Percentiles rank a stretch among this genome's conserved stretches.
Conservation (phyloP, 2,797 vertebrate genomes). For the Helicolenus hilgendorfi region DNA sequence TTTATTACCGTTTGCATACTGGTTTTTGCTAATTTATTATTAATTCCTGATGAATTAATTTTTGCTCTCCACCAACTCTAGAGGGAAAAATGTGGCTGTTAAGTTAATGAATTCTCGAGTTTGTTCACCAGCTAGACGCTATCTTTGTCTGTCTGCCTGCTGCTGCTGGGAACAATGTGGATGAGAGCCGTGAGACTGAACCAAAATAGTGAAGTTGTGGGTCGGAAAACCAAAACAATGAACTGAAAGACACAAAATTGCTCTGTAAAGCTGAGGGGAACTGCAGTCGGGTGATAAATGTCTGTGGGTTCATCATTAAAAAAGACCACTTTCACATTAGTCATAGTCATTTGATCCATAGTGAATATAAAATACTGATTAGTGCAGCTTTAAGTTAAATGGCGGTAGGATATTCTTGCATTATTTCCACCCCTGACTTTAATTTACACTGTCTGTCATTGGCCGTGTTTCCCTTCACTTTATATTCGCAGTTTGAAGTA, state of each 20-base stretch:
- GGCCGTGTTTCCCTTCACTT: too few species aligned
- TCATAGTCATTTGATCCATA: neutral
- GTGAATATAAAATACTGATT: neutral
- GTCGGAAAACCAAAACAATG: fast-evolving
- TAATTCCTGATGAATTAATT: fast-evolving
- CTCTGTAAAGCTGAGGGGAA: neutral
- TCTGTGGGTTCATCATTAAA: neutral
- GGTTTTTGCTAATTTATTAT: too few species aligned
- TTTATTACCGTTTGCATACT: too few species aligned
- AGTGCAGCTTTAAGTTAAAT: neutral
- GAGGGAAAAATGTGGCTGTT: neutral
- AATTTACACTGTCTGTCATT: neutral
- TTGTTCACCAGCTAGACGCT: too few species aligned
- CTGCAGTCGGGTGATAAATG: neutral
- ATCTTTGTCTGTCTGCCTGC: too few species aligned
- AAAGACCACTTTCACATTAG: neutral
- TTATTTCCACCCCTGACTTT: neutral
- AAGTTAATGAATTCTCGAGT: too few species aligned
- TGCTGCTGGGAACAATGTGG: too few species aligned
- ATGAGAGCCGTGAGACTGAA: too few species aligned
- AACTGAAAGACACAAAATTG: too few species aligned
- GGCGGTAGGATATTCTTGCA: too few species aligned
- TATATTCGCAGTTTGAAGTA: too few species aligned
- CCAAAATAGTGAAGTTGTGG: too few species aligned
- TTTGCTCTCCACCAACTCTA: neutral